These are phyloP conservation scores for Steromphala cineraria DNA, from an alignment of 2,888 invertebrate genomes.

Conservation along the genomic window DNA sequence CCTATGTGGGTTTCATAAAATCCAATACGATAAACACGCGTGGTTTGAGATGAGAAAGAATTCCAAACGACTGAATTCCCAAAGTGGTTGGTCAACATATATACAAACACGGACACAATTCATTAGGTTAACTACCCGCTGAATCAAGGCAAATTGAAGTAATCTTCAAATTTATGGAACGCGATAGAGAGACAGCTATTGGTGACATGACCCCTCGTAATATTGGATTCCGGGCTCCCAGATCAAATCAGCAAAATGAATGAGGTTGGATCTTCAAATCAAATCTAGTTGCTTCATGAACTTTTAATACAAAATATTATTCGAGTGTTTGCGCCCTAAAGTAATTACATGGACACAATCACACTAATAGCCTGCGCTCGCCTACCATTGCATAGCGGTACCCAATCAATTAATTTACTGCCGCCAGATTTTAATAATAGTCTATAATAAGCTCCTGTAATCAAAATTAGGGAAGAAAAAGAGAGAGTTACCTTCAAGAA, in stretches of 20 bases:
- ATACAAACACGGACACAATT: too few relatives aligned
- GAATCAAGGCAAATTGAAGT: slow-evolving; percentile 12
- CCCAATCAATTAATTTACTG: slow-evolving; percentile 15
- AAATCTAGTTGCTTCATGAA: slow-evolving; percentile 30
- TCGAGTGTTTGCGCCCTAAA: slow-evolving; percentile 28
- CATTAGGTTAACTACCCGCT: not conserved
- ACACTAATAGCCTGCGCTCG: slow-evolving; percentile 10
- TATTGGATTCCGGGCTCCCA: slow-evolving; percentile 22
- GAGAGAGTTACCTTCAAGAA: slow-evolving; percentile 64
- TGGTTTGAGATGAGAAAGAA: too few relatives aligned
- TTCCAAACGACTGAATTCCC: too few relatives aligned
- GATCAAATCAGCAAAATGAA: slow-evolving; percentile 32
- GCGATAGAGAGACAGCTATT: not conserved
- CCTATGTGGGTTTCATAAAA: too few relatives aligned
- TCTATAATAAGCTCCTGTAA: not conserved
- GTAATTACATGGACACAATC: slow-evolving; percentile 29
- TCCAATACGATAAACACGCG: too few relatives aligned
- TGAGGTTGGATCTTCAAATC: slow-evolving; percentile 28
- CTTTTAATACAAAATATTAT: slow-evolving; percentile 34
- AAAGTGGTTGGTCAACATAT: too few relatives aligned
- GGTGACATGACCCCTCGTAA: slow-evolving; percentile 3
- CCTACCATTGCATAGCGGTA: not conserved
- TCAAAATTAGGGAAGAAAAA: not conserved
- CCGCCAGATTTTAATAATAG: slow-evolving; percentile 20
- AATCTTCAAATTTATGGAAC: slow-evolving; percentile 17